Evolutionary conservation across 92 coral and sea anemone species (phyloP).

Genomic region (Phenganax stokvisi): DNA sequence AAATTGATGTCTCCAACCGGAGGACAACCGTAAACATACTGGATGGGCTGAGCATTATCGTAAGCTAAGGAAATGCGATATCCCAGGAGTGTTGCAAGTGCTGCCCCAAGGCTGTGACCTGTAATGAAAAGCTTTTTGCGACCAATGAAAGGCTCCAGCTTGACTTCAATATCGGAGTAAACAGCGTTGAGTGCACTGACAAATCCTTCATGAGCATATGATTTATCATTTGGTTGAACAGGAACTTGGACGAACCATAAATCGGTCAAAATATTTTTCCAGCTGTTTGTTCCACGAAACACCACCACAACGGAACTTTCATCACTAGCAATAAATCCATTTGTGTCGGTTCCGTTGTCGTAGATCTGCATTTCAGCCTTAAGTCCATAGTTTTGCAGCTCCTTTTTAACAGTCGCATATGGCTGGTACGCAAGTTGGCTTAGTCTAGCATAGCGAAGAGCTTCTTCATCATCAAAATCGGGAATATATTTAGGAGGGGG

Average conservation of each 20-base stretch:
- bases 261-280: not conserved
- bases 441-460: not conserved
- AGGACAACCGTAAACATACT: not conserved
- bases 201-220: not conserved
- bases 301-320: not conserved
- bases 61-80: not conserved
- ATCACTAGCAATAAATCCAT: not conserved
- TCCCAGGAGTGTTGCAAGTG: no score
- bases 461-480: not conserved
- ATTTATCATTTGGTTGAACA: not conserved
- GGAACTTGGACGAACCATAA: not conserved
- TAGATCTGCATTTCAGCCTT: not conserved
- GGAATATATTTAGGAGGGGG: not conserved
- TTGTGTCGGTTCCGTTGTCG: not conserved
- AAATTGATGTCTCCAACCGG: not conserved
- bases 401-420: not conserved
- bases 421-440: not conserved
- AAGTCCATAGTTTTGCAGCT: not conserved
- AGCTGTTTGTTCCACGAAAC: not conserved
- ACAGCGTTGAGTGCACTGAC: not conserved
- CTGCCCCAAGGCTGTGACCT: no score
- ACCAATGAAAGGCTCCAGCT: not conserved
- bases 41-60: not conserved
- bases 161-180: not conserved
- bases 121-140: not conserved